Base-by-base conservation (phyloP, 2,797 vertebrate species). In the Tragopan temminckii region DNA sequence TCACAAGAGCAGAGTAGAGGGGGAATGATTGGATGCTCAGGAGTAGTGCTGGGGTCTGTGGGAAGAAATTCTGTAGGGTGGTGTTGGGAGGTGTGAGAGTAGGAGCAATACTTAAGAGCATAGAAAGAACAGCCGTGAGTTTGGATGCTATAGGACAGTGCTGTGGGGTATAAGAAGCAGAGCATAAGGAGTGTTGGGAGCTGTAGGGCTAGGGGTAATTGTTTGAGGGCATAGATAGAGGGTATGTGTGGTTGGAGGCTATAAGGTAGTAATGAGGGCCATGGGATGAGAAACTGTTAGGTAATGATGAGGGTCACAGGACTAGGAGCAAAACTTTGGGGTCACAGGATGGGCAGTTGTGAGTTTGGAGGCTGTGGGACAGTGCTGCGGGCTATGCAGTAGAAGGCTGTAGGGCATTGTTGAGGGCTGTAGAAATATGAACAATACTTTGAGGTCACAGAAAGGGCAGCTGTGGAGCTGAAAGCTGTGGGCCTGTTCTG, bases 201-300 rank as follows among this genome's bases (percentile, higher is more conserved):
- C 4, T 4, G 25, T 36, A n/a, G 52, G 27, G 14, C 11, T 21
- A 18, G 1, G 2, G 35, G 15, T 40, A 7, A 2, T 18, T 6
- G 9, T 53, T 18, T 31, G 50, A 29, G 8, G 29, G 29, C 10
- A 17, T 18, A 31, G 29, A 29, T 31, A 53, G 27, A 31, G 50
- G 9, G 29, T 53, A 17, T 62, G 11, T 9, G 25, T 35, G 8
- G 57, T 15, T 35, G 57, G 13, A 35, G 57, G 19, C 4, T 4
- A 21, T 29, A 33, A 42, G 25, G 11, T 8, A 33, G 33, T 20
- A 17, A 2, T 3, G 52, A 21, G 57, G 6, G 2, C 19, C n/a
- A 31, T 13, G 31, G 31, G 31, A n/a, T n/a, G 53, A 4, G 31
- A n/a, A n/a, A 20, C 31, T 55, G 52, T 19, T 19, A 55, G 53